phyloP scores from a whole-genome alignment of 2,888 invertebrate genomes.

The Pterobdella sp. region DNA sequence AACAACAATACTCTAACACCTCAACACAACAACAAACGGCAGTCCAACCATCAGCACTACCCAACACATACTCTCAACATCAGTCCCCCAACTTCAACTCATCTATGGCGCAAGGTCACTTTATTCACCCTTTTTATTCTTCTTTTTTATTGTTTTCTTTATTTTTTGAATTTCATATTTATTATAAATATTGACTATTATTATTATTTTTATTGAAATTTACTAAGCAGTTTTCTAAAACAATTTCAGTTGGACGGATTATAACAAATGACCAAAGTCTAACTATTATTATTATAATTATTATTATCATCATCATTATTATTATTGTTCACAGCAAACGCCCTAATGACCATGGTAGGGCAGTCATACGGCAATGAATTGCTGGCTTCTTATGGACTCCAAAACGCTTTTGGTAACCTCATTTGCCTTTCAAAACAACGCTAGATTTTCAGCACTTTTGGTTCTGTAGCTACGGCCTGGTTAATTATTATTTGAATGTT shows the following conservation, averaged over 20 bases:
- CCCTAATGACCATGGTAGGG: conserved; percentile 25
- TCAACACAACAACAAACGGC: not conserved
- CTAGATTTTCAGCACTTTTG: not conserved
- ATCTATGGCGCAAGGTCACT: conserved; percentile 27
- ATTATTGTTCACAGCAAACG: conserved; percentile 18
- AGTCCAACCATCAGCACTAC: not conserved
- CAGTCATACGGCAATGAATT: conserved; percentile 25
- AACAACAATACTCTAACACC: not conserved
- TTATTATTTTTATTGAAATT: not conserved
- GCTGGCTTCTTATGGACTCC: conserved; percentile 23
- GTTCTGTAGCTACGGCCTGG: not conserved
- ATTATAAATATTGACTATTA: no score
- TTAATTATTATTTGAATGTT: not conserved
- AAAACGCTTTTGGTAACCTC: conserved; percentile 24
- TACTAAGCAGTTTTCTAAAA: not conserved
- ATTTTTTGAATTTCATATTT: no score
- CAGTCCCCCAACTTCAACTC: conserved; percentile 22
- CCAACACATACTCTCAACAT: conserved; percentile 3
- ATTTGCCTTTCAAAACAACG: not conserved
- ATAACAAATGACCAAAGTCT: not conserved
- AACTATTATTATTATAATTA: no score
- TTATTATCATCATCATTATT: no score
- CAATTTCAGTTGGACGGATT: not conserved
- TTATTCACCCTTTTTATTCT: not conserved
- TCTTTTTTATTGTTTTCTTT: not conserved